Percentiles rank a stretch among this genome's conserved stretches.
Evolutionary conservation across 2,113 vertebrate genomes (phyloP).

Genomic region (Hystrix brachyura): DNA sequence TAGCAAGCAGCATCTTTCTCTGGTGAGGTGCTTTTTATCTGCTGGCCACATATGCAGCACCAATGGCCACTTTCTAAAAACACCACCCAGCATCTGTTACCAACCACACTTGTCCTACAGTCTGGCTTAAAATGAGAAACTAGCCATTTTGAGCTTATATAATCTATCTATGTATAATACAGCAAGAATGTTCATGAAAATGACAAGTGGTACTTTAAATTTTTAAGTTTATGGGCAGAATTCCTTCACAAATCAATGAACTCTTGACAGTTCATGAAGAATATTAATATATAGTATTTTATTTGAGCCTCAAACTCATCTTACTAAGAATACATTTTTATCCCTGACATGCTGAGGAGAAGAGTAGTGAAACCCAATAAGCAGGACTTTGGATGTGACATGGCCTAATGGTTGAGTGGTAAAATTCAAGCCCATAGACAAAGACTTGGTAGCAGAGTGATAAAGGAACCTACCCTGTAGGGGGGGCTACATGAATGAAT

Average conservation of each 20-base stretch:
- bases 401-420: neutral
- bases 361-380: too few relatives aligned
- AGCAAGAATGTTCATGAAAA: neutral
- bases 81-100: neutral
- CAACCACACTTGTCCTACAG: neutral
- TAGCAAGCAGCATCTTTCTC: neutral
- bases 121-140: neutral
- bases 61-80: neutral
- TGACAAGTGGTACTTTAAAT: neutral
- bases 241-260: neutral
- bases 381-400: neutral
- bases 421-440: neutral
- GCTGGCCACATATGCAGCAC: neutral
- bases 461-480: neutral
- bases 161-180: neutral
- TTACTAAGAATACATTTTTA: neutral
- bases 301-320: neutral
- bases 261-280: neutral
- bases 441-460: neutral
- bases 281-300: neutral
- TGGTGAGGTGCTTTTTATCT: neutral
- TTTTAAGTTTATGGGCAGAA: neutral
- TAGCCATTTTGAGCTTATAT: neutral
- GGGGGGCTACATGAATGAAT: rapidly evolving
- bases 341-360: too few relatives aligned